Evolutionary conservation across 2,113 vertebrate genomes (phyloP).

Genomic region (Corythornis cristatus): DNA sequence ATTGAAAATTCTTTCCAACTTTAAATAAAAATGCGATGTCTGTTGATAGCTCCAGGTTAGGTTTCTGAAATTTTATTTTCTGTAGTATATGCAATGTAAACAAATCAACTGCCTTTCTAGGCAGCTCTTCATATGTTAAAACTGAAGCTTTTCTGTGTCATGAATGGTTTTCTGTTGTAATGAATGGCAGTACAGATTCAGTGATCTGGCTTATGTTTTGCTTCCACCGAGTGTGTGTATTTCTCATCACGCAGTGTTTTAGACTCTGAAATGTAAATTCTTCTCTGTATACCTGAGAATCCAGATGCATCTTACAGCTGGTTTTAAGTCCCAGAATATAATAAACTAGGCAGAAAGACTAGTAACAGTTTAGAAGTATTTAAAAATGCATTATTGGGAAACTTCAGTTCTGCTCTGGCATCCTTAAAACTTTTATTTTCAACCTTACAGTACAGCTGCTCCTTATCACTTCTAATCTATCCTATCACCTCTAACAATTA

Average conservation of each 20-base stretch:
- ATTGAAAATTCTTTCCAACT: not conserved
- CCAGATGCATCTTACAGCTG: not conserved
- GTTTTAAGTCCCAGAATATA: not conserved
- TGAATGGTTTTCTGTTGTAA: not conserved
- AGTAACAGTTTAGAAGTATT: not conserved
- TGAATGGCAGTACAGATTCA: not conserved
- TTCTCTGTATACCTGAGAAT: not conserved
- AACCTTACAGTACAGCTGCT: not conserved
- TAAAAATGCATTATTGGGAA: not conserved
- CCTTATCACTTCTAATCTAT: not conserved
- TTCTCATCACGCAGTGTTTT: not conserved
- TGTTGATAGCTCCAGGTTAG: not conserved
- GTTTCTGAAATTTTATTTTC: not conserved
- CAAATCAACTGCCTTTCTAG: not conserved
- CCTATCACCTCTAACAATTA: not conserved
- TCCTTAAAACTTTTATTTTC: not conserved
- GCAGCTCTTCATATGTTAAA: not conserved
- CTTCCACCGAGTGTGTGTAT: accelerated
- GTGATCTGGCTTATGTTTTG: not conserved
- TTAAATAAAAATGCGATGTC: not conserved
- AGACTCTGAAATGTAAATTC: not conserved
- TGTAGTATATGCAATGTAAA: accelerated
- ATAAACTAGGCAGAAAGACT: not conserved
- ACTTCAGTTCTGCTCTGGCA: not conserved
- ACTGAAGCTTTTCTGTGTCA: not conserved